Evolutionary conservation across 2,888 invertebrate genomes (phyloP).

Genomic region (Meganola albula): DNA sequence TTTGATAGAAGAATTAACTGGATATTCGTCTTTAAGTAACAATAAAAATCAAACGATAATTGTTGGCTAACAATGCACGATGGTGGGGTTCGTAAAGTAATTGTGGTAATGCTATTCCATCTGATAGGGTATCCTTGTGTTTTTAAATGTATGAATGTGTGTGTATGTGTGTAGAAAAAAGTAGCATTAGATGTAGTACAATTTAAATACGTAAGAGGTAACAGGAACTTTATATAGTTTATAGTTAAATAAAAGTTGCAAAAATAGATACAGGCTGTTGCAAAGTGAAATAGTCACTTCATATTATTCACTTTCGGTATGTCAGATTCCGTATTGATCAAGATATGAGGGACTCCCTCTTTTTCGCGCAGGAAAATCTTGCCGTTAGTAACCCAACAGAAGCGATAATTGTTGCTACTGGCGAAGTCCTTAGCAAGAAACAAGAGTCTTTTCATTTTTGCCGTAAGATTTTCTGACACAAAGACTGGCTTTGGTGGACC

Average conservation of each 20-base stretch:
- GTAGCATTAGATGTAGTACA: not conserved
- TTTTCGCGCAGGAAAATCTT: conserved; percentile 1
- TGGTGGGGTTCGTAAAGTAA: not conserved
- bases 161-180: not conserved
- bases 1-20: not conserved
- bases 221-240: not conserved
- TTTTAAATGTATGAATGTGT: too few species aligned
- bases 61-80: not conserved
- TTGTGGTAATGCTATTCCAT: not conserved
- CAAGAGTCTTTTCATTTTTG: conserved; percentile 1
- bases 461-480: conserved; percentile 1
- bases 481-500: not conserved
- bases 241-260: not conserved
- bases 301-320: not conserved
- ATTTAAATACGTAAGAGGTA: not conserved
- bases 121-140: not conserved
- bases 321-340: not conserved
- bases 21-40: not conserved
- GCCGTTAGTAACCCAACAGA: conserved; percentile 9
- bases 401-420: conserved; percentile 2
- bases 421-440: conserved; percentile 1
- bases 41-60: not conserved
- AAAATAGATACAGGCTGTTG: not conserved
- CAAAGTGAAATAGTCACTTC: not conserved
- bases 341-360: not conserved